Evolutionary conservation across 2,888 invertebrate genomes (phyloP), one percentile per base, ranked within the genome.

Genomic region (Calameuta pallipes): DNA sequence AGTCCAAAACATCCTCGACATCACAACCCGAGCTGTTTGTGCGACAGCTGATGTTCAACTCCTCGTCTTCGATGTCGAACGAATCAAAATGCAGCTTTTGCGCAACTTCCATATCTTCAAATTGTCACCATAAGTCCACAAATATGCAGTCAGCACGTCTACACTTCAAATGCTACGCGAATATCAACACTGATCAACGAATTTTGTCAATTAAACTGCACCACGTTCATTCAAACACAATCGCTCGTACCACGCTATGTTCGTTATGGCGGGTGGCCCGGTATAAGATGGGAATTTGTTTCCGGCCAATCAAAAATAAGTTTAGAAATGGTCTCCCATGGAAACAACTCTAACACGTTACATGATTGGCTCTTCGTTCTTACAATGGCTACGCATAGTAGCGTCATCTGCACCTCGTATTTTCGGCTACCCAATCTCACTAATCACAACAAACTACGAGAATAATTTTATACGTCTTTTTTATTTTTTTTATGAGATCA

Each of bases 1-100:
- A 93, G 87, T 94, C 94, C 86, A 94, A 94, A 36, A 92, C 92
- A 89, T 94, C 94, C 89, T 94, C 94, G 92, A 94, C 93, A 91
- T 95, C 94, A 92, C 94, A 93, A 83, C 93, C 93, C 79, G 94
- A 94, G 84, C 92, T 93, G 79, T 87, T 89, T 30, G 87, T 89
- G 69, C 89, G 90, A 86, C 89, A 88, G 92, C 94, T 94, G 85
- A 92, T 92, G 81, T 93, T 94, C 83, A 94, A 90, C 90, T 94
- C 93, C 81, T 94, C 93, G 80, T 93, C 93, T 82, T 89, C 90
- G 80, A 90, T 87, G 82, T 90, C 90, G 84, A 89, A 89, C 68
- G 88, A 88, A 82, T 90, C 89, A 82, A 90, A 90, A 85, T 90
- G 88, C 82, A 91, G 83, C 83, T 91, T 91, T 78, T 89, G 91